phyloP scores from a whole-genome alignment of 2,113 vertebrate species.

The Oreocharis arfaki region DNA sequence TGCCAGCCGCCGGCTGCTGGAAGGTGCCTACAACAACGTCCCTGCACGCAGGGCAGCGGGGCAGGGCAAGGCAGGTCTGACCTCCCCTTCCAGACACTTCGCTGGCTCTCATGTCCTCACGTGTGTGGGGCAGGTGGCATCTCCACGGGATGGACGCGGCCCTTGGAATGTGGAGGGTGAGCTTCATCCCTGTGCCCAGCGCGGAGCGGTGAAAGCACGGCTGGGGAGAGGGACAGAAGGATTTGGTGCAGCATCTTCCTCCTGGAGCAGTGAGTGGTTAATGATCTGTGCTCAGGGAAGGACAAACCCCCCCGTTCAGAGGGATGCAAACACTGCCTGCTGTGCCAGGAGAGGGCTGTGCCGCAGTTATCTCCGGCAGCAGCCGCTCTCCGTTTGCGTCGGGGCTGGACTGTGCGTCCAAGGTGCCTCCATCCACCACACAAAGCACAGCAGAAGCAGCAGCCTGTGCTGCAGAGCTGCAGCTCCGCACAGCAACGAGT shows the following conservation, averaged over 20 bases:
- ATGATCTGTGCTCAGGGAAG: not conserved
- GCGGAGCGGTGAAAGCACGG: accelerated
- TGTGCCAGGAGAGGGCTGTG: not conserved
- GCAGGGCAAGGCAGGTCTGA: not conserved
- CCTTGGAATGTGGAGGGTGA: not conserved
- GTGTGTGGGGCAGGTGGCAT: accelerated
- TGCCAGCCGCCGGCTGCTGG: not conserved
- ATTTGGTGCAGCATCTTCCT: not conserved
- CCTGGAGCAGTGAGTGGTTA: not conserved
- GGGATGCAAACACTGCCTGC: not conserved
- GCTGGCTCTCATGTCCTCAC: accelerated
- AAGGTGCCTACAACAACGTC: not conserved
- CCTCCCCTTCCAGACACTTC: accelerated
- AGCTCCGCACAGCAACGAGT: not conserved
- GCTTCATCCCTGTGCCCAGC: accelerated
- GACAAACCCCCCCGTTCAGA: not conserved
- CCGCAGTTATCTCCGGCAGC: not conserved
- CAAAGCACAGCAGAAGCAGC: not conserved
- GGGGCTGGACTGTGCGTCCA: accelerated
- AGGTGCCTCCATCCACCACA: not conserved
- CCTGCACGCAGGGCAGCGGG: accelerated
- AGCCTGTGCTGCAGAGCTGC: not conserved
- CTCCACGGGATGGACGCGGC: not conserved
- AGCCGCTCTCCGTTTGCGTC: accelerated
- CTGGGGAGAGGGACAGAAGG: not conserved